Evolutionary conservation across 2,113 vertebrate species (phyloP).

Genomic region (human (Homo sapiens)): DNA sequence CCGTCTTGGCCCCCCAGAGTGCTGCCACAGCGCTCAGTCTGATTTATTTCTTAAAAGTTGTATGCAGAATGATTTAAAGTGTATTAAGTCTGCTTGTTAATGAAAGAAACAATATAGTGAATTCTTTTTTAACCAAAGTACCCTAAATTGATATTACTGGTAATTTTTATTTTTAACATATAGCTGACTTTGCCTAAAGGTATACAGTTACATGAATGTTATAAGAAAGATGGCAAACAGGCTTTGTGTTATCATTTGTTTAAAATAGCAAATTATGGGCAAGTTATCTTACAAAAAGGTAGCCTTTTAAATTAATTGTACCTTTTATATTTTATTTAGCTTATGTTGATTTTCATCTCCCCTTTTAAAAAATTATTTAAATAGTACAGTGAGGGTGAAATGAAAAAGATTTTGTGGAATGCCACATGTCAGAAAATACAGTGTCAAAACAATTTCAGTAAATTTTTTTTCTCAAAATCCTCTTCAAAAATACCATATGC

Average conservation of each 20-base stretch:
- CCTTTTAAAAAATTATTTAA: not conserved
- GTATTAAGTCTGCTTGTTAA: conserved; percentile 2
- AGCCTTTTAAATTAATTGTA: not conserved
- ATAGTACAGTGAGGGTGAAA: conserved; percentile 22
- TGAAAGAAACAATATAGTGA: not conserved
- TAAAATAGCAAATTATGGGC: conserved; percentile 24
- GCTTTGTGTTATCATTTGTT: not conserved
- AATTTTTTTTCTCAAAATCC: conserved; percentile 32
- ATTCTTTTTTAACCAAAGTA: conserved; percentile 35
- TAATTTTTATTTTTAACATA: conserved; percentile 31
- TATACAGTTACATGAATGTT: not conserved
- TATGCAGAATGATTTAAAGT: conserved; percentile 28
- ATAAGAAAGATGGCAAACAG: not conserved
- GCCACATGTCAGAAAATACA: not conserved
- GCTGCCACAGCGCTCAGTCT: too few relatives aligned
- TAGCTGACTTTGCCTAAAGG: conserved; percentile 37
- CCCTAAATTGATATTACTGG: not conserved
- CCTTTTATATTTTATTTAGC: conserved; percentile 22
- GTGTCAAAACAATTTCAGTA: conserved; percentile 21
- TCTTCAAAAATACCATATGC: conserved; percentile 2
- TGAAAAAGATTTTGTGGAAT: conserved; percentile 52
- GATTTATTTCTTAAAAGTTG: conserved; percentile 8
- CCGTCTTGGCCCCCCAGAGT: too few relatives aligned
- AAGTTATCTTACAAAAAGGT: conserved; percentile 33
- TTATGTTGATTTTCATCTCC: not conserved